phyloP scores from a whole-genome alignment of 2,797 vertebrate genomes.

The Anniella stebbinsi region DNA sequence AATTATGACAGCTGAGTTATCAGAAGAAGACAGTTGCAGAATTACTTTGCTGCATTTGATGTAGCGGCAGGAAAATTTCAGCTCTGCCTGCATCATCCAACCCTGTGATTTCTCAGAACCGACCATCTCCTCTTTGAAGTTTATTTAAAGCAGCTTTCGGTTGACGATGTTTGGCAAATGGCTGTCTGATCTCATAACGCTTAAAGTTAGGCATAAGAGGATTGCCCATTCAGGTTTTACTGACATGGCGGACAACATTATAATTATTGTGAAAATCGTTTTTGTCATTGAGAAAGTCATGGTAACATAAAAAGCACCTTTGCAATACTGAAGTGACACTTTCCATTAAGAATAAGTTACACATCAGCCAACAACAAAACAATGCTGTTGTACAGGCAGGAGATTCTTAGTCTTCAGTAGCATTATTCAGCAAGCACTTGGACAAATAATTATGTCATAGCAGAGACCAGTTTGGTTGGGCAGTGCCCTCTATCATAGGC shows the following conservation, averaged over 20 bases:
- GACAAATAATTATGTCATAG: background rate
- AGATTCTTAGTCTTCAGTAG: background rate
- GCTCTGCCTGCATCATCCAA: conserved; percentile 37
- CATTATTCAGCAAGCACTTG: background rate
- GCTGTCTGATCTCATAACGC: conserved; percentile 48
- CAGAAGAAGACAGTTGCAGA: conserved; percentile 38
- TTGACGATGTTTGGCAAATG: conserved; percentile 41
- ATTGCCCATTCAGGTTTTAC: conserved; percentile 46
- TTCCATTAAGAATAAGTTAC: background rate
- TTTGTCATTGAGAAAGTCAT: conserved; percentile 32
- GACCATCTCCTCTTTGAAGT: conserved; percentile 56
- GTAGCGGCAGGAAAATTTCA: conserved; percentile 28
- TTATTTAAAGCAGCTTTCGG: conserved; percentile 47
- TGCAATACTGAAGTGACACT: background rate
- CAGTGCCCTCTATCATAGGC: background rate
- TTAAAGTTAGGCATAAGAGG: conserved; percentile 56
- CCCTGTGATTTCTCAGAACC: background rate
- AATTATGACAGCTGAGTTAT: conserved; percentile 56
- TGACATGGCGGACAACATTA: background rate
- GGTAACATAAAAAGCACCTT: conserved; percentile 8
- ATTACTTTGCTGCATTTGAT: conserved; percentile 38
- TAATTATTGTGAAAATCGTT: conserved; percentile 25
- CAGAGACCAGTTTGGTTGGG: background rate
- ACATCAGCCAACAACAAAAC: background rate
- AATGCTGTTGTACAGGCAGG: background rate